Base-by-base conservation (phyloP, 2,888 invertebrate genomes). In the Ornithoptera alexandrae region DNA sequence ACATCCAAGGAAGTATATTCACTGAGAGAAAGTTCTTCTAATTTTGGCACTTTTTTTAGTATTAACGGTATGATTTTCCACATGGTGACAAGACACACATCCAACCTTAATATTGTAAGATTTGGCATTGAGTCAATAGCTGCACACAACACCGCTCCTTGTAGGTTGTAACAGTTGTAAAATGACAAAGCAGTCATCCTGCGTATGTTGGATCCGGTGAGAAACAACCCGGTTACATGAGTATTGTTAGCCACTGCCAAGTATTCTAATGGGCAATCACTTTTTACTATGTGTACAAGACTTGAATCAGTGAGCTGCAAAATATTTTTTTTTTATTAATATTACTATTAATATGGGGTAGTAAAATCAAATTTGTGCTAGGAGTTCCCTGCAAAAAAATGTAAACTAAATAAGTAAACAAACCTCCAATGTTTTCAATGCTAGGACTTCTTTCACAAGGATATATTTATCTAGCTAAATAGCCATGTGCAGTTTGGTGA, bases 91-190 rank as follows among this genome's bases (percentile, higher is more conserved):
- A 88, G 87, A 73, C 90, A 88, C 1, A 86, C 83, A 60, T 92
- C 92, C 2, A 92, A 75, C 71, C 82, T 85, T 0, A 92, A 78
- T 0, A 85, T 79, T 0, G 86, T 89, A 6, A 92, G 77, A 57
- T 78, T 77, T 0, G 86, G 84, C 4, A 91, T 71, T 0, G 77
- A 79, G 56, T 87, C 86, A 7, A 90, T 77, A 1, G 89, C 89
- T 0, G 88, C 83, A 57, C 81, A 79, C 0, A 92, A 78, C 0
- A 91, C 88, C 0, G 89, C 84, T 2, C 88, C 89, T 73, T 92
- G 91, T 2, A 92, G 79, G 67, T 85, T 89, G 75, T 86, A 90
- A 83, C 92, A 92, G 79, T 91, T 90, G 79, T 86, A 86, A 78
- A 92, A 89, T 0, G 87, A 75, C 1, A 92, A 76, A 0, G 88